A percentile compares a stretch with the other conserved stretches of the same genome.
phyloP scores from a whole-genome alignment of 2,888 invertebrate genomes.

The Parthenolecanium corni region DNA sequence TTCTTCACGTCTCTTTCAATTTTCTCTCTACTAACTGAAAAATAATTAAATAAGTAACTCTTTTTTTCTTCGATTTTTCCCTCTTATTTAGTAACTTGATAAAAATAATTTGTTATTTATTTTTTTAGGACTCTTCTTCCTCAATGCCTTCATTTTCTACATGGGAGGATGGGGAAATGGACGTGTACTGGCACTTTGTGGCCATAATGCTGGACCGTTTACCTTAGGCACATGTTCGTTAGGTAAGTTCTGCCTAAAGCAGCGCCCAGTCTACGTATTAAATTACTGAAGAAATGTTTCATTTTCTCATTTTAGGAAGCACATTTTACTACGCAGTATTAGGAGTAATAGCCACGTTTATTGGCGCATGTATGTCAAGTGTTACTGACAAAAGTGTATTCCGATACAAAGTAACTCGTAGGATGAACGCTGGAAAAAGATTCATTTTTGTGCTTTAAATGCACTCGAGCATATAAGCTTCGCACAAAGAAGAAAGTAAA shows the following conservation, averaged over 20 bases:
- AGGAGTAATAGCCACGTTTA: constrained; percentile 11
- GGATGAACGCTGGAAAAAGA: constrained; percentile 20
- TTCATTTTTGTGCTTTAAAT: constrained; percentile 19
- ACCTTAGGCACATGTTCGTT: constrained; percentile 13
- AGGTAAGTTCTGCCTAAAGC: constrained; percentile 1
- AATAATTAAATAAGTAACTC: too few species aligned
- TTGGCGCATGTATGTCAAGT: constrained; percentile 16
- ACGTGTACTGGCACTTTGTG: constrained; percentile 5
- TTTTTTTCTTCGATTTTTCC: too few species aligned
- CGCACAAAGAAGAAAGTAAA: too few species aligned
- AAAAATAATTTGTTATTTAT: too few species aligned
- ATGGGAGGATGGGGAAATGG: constrained; percentile 22
- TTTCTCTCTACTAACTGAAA: too few species aligned
- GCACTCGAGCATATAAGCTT: not conserved
- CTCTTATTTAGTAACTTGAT: too few species aligned
- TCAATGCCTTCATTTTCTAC: constrained; percentile 22
- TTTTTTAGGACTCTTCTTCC: constrained; percentile 13
- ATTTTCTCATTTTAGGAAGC: not conserved
- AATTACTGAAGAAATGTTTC: too few species aligned
- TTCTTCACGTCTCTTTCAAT: too few species aligned
- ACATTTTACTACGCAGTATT: constrained; percentile 21
- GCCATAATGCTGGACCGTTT: constrained; percentile 10
- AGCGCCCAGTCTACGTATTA: not conserved
- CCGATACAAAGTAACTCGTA: constrained; percentile 20
- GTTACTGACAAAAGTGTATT: constrained; percentile 16